Conservation (phyloP, 1,140 invertebrate species). For the Lepidurus arcticus region DNA sequence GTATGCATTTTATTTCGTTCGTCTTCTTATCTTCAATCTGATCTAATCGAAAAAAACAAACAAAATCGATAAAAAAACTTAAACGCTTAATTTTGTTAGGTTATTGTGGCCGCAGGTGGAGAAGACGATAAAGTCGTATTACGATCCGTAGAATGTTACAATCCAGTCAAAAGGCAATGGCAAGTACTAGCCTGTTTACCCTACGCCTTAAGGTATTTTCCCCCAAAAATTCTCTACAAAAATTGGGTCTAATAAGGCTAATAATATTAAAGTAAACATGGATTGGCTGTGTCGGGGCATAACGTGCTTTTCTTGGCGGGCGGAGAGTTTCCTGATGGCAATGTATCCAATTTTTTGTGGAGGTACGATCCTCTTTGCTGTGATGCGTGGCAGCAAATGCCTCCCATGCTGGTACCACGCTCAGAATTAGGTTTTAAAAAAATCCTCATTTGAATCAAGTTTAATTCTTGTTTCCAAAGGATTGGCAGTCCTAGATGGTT, state of each 20-base stretch:
- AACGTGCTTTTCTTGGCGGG: slow-evolving; percentile 54
- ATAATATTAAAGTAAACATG: slow-evolving; percentile 48
- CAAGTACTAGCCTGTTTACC: slow-evolving; percentile 46
- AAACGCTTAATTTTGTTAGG: slow-evolving; percentile 40
- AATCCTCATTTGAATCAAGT: slow-evolving; percentile 1
- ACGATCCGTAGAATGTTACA: slow-evolving; percentile 51
- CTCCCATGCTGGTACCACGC: slow-evolving; percentile 49
- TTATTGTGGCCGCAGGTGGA: slow-evolving; percentile 53
- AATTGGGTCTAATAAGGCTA: slow-evolving; percentile 29
- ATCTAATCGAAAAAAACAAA: too few relatives aligned
- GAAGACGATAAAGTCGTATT: slow-evolving; percentile 56
- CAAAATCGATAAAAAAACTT: not conserved
- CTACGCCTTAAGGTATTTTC: slow-evolving; percentile 43
- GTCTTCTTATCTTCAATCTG: too few relatives aligned
- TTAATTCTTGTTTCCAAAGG: slow-evolving; percentile 41
- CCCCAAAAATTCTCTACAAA: not conserved
- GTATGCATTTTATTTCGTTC: not conserved
- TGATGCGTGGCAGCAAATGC: slow-evolving; percentile 53
- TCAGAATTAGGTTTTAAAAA: slow-evolving; percentile 48
- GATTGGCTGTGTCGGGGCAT: slow-evolving; percentile 51
- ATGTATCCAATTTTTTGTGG: slow-evolving; percentile 48
- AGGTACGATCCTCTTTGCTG: slow-evolving; percentile 50
- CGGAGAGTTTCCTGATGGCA: slow-evolving; percentile 55
- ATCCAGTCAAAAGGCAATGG: slow-evolving; percentile 46
- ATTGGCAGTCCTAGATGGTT: slow-evolving; percentile 49